Evolutionary conservation across 2,113 vertebrate genomes (phyloP).

Genomic region (Mola mola): DNA sequence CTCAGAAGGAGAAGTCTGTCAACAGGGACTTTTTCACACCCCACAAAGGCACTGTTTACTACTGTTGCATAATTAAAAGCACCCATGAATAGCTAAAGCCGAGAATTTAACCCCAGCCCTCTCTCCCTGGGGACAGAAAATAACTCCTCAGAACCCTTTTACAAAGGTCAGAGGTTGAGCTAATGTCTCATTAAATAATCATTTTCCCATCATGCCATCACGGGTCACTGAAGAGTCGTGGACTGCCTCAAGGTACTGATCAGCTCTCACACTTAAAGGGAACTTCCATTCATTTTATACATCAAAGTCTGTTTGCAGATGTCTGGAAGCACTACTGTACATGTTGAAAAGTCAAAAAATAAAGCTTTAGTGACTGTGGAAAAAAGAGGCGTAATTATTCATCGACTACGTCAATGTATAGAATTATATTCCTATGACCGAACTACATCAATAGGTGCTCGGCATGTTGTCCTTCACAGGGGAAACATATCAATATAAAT

Average conservation of each 20-base stretch:
- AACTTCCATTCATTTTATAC: not conserved
- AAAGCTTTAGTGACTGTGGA: no score
- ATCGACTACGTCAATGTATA: no score
- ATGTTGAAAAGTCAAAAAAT: not conserved
- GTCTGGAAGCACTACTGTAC: not conserved
- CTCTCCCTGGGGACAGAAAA: conserved; percentile 26
- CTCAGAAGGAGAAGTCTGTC: conserved; percentile 9
- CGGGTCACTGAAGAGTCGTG: conserved; percentile 32
- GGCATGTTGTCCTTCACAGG: no score
- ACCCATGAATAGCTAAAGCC: conserved; percentile 60
- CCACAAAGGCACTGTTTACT: conserved; percentile 48
- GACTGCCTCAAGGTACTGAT: conserved; percentile 43
- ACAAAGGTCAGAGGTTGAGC: conserved; percentile 53
- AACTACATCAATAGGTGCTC: no score
- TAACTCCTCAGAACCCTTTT: conserved; percentile 49
- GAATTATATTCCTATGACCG: no score
- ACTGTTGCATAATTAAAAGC: conserved; percentile 68
- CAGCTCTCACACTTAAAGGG: conserved; percentile 3
- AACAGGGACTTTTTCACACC: conserved; percentile 3
- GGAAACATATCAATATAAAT: no score
- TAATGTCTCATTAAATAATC: conserved; percentile 51
- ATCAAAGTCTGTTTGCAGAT: not conserved
- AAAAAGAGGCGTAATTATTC: no score
- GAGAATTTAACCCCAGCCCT: conserved; percentile 22
- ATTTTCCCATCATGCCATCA: conserved; percentile 42